Base-by-base conservation (phyloP, 2,888 invertebrate species). In the Timandra comae region DNA sequence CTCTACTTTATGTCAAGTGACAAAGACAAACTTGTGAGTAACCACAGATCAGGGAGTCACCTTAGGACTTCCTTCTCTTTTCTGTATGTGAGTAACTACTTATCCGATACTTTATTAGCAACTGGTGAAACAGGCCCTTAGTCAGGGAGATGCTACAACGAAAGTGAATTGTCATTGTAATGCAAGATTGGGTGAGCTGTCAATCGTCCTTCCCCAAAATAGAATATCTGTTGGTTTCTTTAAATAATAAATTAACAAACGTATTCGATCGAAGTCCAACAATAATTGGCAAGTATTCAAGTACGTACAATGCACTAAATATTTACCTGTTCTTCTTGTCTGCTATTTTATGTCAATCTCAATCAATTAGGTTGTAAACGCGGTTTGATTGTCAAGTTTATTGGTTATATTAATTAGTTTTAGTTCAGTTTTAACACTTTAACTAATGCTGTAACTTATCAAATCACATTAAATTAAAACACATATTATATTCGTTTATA, bases 291-390 rank as follows among this genome's bases (percentile, higher is more conserved):
- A 76, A 52, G 49, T 40, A 51, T 73, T 80, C 81, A 81, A 81
- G 80, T 73, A 72, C 78, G 79, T 73, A 57, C 59, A 61, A 56
- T 70, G 75, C 68, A 71, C 75, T 70, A 71, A 76, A 76, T 78
- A 73, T 81, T 80, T 78, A 80, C 79, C 79, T 81, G 77, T n/a
- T n/a, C n/a, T n/a, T n/a, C n/a, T n/a, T n/a, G 62, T 62, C 60
- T 58, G 59, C 60, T 60, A 66, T 71, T 74, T 52, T 52, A 57
- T 64, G 64, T 67, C 59, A 68, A 52, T 36, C 31, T 5, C 23
- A 23, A 19, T 31, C 23, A 27, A 27, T 38, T 30, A 26, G 40
- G 33, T 16, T 16, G 16, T 16, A 6, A 16, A 16, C 16, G 3
- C 16, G 34, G 33, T 16, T 44, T 43, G 30, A n/a, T 38, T 9